Evolutionary conservation across 2,113 vertebrate genomes (phyloP), one percentile per base, ranked within the genome.

Genomic region (Prinia subflava): DNA sequence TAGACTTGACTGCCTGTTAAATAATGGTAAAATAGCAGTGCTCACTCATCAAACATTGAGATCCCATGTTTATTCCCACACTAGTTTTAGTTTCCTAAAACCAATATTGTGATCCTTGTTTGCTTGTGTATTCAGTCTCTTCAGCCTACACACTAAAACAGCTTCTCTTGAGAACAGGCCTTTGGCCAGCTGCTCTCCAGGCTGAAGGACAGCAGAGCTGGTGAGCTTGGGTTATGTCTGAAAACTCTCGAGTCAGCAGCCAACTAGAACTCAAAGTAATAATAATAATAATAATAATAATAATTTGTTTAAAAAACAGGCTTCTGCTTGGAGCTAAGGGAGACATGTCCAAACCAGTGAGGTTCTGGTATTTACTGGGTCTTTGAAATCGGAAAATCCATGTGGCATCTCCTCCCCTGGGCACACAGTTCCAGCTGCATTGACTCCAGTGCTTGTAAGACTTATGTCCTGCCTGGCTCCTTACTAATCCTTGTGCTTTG

Each of bases 401-500:
- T 1, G 4, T 27, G 39, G 16, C 8, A 23, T 37, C 44, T 85
- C 53, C 24, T 85, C 28, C 39, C 33, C 15, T 0, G 1, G 80
- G 42, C 37, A 41, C 21, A 13, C 0, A 23, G 17, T 20, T 31
- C 24, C 0, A 1, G 37, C 37, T 89, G 33, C 6, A 6, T 1
- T 17, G 57, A 59, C 68, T 49, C 31, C 7, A 7, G 41, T 60
- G 24, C 42, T 49, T 41, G 6, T 27, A 8, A 15, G 44, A 4
- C 16, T 53, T 11, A 0, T n/a, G 25, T 35, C 28, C 42, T 22
- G 15, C 24, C 57, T 15, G 37, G 20, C 35, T 49, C 22, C 63
- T 39, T 12, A 6, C 11, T 18, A 16, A 33, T 64, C 21, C 18
- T 21, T 18, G 31, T 41, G 39, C 55, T 39, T 47, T 46, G 46